These are phyloP conservation scores for Nesogale talazaci DNA, from an alignment of 2,113 vertebrate genomes.

Conservation along the genomic window DNA sequence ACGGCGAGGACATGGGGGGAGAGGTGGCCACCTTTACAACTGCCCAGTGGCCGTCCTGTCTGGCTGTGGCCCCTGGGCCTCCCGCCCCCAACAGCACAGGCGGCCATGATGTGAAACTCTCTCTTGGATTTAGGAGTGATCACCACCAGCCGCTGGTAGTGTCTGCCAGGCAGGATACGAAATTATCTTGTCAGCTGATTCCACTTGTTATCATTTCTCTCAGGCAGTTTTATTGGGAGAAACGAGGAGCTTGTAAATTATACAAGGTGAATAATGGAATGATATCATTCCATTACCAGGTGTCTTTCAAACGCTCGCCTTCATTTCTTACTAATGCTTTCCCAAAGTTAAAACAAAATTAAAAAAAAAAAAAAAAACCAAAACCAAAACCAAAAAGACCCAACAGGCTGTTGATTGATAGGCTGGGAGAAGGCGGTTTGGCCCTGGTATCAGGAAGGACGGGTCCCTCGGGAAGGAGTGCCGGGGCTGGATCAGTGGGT, in stretches of 20 bases:
- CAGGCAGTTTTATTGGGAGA: constrained; percentile 59
- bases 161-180: constrained; percentile 39
- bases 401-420: background rate
- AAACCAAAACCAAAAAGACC: too few species aligned
- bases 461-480: too few species aligned
- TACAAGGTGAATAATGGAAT: constrained; percentile 54
- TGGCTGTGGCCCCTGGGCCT: background rate
- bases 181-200: constrained; percentile 67
- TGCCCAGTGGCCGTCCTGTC: background rate
- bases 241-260: constrained; percentile 48
- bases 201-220: constrained; percentile 47
- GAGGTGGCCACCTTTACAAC: constrained; percentile 29
- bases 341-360: constrained; percentile 13
- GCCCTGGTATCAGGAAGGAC: too few species aligned
- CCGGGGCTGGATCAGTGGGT: too few species aligned
- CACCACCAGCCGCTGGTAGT: constrained; percentile 35
- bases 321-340: constrained; percentile 19
- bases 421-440: background rate
- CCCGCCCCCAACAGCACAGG: background rate
- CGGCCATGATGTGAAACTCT: background rate
- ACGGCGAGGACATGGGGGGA: background rate
- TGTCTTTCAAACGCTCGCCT: background rate
- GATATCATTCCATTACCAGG: constrained; percentile 12
- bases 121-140: constrained; percentile 44
- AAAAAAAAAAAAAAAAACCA: too few species aligned